phyloP scores from a whole-genome alignment of 2,888 invertebrate genomes.

The Polyommatus icarus region DNA sequence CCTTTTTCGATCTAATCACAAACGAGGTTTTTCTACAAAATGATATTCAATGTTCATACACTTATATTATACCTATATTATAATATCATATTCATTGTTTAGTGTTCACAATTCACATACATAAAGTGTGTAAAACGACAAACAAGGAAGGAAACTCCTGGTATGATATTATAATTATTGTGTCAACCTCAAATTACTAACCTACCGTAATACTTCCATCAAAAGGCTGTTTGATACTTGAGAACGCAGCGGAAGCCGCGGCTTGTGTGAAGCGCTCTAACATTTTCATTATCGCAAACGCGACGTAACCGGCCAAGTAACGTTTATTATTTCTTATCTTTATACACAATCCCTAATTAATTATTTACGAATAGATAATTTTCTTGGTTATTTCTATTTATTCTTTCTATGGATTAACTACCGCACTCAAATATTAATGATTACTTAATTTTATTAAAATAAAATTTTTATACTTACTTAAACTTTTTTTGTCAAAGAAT shows the following conservation, averaged over 20 bases:
- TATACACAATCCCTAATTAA: not conserved
- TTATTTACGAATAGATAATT: constrained; percentile 4
- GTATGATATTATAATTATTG: not conserved
- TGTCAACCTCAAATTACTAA: not conserved
- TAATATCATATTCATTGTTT: too few relatives aligned
- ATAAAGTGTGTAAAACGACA: not conserved
- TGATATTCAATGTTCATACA: too few relatives aligned
- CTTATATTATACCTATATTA: too few relatives aligned
- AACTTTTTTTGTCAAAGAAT: too few relatives aligned
- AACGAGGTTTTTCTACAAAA: too few relatives aligned
- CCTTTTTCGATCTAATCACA: too few relatives aligned
- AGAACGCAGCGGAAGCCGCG: not conserved
- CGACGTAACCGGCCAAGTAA: constrained; percentile 5
- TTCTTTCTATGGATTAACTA: not conserved
- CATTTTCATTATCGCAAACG: not conserved
- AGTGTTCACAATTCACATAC: not conserved
- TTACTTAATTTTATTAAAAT: too few relatives aligned
- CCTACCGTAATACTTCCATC: not conserved
- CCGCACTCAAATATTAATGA: too few relatives aligned
- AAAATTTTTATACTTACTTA: too few relatives aligned
- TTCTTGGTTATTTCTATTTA: not conserved
- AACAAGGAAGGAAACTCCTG: not conserved
- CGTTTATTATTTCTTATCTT: constrained; percentile 12
- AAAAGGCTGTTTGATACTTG: not conserved
- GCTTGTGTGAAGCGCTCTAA: not conserved